A percentile compares a stretch with the other conserved stretches of the same genome.
phyloP scores from a whole-genome alignment of 2,797 vertebrate species.

The Pipistrellus kuhlii region DNA sequence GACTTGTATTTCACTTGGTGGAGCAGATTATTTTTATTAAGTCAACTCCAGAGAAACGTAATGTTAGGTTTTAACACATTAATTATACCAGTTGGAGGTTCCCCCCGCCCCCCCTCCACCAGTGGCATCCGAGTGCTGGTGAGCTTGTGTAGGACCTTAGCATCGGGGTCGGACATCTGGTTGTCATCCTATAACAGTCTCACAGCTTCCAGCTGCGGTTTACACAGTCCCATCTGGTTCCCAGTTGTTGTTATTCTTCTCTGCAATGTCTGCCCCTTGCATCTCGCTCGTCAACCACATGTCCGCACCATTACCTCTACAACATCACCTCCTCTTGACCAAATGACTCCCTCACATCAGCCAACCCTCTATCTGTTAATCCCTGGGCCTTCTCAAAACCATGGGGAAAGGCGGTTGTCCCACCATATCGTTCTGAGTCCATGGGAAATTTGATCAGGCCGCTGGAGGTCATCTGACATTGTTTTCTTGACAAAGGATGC shows the following conservation, averaged over 20 bases:
- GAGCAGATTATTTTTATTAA: conserved; percentile 26
- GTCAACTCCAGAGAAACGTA: neutral
- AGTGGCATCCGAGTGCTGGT: neutral
- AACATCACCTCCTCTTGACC: neutral
- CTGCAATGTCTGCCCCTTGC: neutral
- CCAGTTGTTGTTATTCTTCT: conserved; percentile 54
- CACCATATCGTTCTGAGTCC: fast-evolving
- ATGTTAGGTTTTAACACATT: neutral
- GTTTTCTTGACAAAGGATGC: neutral
- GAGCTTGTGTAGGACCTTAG: neutral
- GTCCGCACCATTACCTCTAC: neutral
- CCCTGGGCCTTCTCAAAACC: neutral
- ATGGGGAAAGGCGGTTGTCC: neutral
- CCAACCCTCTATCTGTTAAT: neutral
- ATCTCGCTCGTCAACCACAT: neutral
- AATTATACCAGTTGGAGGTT: neutral
- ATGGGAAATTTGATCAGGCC: neutral
- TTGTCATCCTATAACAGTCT: conserved; percentile 26
- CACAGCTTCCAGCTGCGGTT: conserved; percentile 59
- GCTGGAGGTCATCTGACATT: neutral
- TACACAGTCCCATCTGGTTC: conserved; percentile 42
- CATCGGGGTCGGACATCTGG: neutral
- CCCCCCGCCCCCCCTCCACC: neutral
- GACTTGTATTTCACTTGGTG: neutral
- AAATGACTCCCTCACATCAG: neutral